Conservation (phyloP, 2,113 vertebrate genomes). For the Lutjanus erythropterus region DNA sequence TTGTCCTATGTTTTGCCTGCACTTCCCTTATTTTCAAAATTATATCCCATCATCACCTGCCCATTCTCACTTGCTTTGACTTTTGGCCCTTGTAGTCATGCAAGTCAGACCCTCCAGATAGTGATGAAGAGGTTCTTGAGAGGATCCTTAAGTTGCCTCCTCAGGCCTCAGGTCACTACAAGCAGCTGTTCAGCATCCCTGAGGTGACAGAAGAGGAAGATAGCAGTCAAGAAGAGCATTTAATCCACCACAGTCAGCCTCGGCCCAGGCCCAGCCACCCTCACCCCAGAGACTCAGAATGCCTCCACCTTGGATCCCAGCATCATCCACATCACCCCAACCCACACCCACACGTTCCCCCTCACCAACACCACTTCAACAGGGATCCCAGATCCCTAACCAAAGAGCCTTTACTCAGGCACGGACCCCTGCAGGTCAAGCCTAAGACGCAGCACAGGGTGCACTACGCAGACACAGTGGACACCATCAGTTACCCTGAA, state of each 20-base stretch:
- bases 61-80: conserved; percentile 40
- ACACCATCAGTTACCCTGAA: conserved; percentile 71
- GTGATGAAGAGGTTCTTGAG: conserved; percentile 94
- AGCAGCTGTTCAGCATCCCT: conserved; percentile 94
- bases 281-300: conserved; percentile 43
- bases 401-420: conserved; percentile 66
- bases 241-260: conserved; percentile 24
- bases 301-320: conserved; percentile 37
- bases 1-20: conserved; percentile 48
- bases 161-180: conserved; percentile 86
- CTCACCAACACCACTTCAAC: conserved; percentile 67
- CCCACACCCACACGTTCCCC: conserved; percentile 28
- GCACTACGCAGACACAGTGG: conserved; percentile 72
- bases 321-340: conserved; percentile 35
- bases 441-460: conserved; percentile 71
- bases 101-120: conserved; percentile 89
- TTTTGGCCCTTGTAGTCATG: conserved; percentile 75
- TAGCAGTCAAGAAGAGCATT: conserved; percentile 83
- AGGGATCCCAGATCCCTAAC: conserved; percentile 58
- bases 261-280: conserved; percentile 29
- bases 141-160: conserved; percentile 91
- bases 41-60: conserved; percentile 40
- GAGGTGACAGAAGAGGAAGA: conserved; percentile 92
- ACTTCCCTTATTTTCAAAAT: conserved; percentile 46
- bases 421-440: conserved; percentile 48